A percentile compares a stretch with the other conserved stretches of the same genome.
Conservation (phyloP, 2,888 invertebrate species). For the Oscheius onirici region DNA sequence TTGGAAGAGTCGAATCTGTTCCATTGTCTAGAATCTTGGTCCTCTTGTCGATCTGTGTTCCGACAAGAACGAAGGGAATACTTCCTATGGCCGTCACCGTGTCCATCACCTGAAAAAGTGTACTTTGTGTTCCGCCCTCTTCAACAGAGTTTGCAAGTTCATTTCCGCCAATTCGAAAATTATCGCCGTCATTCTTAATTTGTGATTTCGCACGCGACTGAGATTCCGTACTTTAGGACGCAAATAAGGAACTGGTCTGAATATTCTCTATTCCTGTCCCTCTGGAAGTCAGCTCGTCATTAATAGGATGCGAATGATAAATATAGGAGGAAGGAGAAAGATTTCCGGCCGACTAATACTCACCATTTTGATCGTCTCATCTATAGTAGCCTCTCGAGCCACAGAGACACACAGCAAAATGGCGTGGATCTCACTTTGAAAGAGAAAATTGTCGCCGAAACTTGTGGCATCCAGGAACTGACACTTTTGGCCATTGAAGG, state of each 20-base stretch:
- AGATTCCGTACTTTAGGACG: neutral
- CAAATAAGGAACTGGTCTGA: too few relatives aligned
- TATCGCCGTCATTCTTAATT: neutral
- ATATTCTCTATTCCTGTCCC: too few relatives aligned
- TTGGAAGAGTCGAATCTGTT: slow-evolving; percentile 10
- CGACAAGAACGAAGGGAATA: slow-evolving; percentile 33
- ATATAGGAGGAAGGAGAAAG: too few relatives aligned
- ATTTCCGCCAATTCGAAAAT: slow-evolving; percentile 1
- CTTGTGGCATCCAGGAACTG: slow-evolving; percentile 24
- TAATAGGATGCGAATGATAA: too few relatives aligned
- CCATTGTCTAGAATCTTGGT: slow-evolving; percentile 12
- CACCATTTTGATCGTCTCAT: slow-evolving; percentile 30
- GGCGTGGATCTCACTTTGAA: slow-evolving; percentile 27
- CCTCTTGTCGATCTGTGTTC: slow-evolving; percentile 33
- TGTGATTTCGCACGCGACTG: slow-evolving; percentile 18
- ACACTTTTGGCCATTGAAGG: slow-evolving; percentile 38
- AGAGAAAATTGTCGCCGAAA: slow-evolving; percentile 7
- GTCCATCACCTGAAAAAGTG: slow-evolving; percentile 28
- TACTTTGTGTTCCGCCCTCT: neutral
- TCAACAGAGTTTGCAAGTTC: slow-evolving; percentile 1
- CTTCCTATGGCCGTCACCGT: slow-evolving; percentile 17
- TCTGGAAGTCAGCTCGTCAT: too few relatives aligned
- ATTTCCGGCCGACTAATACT: neutral
- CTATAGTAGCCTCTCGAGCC: slow-evolving; percentile 22
- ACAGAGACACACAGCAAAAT: slow-evolving; percentile 34